phyloP scores from a whole-genome alignment of 2,888 invertebrate genomes.

The Drymonia ruficornis region DNA sequence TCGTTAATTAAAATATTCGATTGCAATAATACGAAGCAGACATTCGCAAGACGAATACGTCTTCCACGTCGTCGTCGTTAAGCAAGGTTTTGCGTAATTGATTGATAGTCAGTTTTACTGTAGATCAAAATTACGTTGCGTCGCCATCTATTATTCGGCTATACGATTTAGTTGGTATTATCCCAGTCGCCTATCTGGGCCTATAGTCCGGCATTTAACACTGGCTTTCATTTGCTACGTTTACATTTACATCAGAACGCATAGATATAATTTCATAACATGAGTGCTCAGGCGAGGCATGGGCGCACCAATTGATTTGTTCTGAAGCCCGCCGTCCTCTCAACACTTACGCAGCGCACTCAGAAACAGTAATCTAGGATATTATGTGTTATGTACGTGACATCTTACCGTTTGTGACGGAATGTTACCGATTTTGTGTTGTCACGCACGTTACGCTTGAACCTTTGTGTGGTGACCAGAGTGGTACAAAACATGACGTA shows the following conservation, averaged over 20 bases:
- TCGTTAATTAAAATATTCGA: neutral
- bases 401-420: conserved; percentile 64
- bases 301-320: too few relatives aligned
- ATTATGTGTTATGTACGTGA: conserved; percentile 71
- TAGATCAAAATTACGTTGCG: too few relatives aligned
- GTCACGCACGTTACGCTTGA: conserved; percentile 4
- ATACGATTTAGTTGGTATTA: too few relatives aligned
- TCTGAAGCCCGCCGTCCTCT: neutral
- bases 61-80: neutral
- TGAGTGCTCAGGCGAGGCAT: too few relatives aligned
- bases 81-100: too few relatives aligned
- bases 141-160: too few relatives aligned
- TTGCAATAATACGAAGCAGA: neutral
- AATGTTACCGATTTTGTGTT: conserved; percentile 58
- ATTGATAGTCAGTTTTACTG: too few relatives aligned
- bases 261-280: too few relatives aligned
- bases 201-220: too few relatives aligned
- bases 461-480: neutral
- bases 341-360: conserved; percentile 29
- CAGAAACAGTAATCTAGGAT: conserved; percentile 62
- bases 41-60: neutral
- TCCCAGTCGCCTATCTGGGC: too few relatives aligned
- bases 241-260: too few relatives aligned
- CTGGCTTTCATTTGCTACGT: too few relatives aligned
- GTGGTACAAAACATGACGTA: neutral